Percentiles rank a stretch among this genome's conserved stretches.
Conservation (phyloP, 2,888 invertebrate species). For the Callimorpha dominula region DNA sequence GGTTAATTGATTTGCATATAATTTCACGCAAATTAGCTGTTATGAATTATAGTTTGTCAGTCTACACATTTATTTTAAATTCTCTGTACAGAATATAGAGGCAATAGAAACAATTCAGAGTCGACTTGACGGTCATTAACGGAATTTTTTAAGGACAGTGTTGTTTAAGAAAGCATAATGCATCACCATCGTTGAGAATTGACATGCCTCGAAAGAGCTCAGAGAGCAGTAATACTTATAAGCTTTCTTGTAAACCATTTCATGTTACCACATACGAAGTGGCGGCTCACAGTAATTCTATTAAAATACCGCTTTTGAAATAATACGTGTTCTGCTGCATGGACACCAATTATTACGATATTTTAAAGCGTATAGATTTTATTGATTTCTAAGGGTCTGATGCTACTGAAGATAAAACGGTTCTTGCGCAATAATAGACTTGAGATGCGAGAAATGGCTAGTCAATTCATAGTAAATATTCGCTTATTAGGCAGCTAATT, state of each 20-base stretch:
- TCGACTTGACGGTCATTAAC: not conserved
- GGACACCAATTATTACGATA: not conserved
- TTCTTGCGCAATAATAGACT: not conserved
- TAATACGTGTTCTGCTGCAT: not conserved
- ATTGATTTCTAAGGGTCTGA: not conserved
- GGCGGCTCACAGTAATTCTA: not conserved
- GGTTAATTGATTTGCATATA: constrained; percentile 17
- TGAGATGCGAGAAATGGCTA: not conserved
- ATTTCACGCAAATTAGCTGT: constrained; percentile 15
- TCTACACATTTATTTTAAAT: not conserved
- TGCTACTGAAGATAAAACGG: not conserved
- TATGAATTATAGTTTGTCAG: not conserved
- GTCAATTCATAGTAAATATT: not conserved
- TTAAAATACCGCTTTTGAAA: not conserved
- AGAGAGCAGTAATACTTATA: not conserved
- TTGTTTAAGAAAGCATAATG: not conserved
- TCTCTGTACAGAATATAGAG: not conserved
- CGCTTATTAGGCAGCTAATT: too few relatives aligned
- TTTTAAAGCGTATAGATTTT: not conserved
- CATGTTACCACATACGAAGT: not conserved
- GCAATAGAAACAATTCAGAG: not conserved
- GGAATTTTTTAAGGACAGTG: not conserved
- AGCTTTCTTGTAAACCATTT: not conserved
- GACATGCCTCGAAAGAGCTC: not conserved
- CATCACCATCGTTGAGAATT: not conserved